phyloP scores from a whole-genome alignment of 2,797 vertebrate genomes.

The Botia kubotai region DNA sequence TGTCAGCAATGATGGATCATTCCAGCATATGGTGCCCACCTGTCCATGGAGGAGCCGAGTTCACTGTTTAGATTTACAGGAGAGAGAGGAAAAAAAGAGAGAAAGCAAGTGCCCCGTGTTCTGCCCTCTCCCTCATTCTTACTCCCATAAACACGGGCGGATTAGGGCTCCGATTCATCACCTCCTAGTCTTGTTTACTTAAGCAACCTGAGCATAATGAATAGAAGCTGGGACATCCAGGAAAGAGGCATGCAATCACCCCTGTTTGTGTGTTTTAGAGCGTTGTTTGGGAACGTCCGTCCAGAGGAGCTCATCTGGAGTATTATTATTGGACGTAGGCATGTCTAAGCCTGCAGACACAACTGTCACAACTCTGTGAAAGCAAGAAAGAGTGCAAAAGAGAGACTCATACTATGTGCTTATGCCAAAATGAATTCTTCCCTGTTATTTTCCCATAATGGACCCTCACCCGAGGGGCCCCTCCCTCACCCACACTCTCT shows the following conservation, averaged over 20 bases:
- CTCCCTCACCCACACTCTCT: neutral
- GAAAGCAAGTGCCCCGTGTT: constrained; percentile 54
- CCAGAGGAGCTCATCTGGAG: constrained; percentile 23
- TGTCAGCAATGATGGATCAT: constrained; percentile 83
- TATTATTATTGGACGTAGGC: constrained; percentile 50
- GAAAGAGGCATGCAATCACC: constrained; percentile 57
- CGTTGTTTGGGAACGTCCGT: constrained; percentile 59
- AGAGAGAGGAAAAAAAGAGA: constrained; percentile 44
- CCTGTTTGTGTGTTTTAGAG: constrained; percentile 62
- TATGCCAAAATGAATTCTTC: constrained; percentile 51
- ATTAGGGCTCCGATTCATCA: constrained; percentile 81
- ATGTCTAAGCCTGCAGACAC: constrained; percentile 40
- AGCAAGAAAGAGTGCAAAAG: constrained; percentile 18
- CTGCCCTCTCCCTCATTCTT: constrained; percentile 71
- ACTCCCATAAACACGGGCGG: constrained; percentile 77
- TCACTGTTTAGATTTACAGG: constrained; percentile 61
- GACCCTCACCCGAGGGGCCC: constrained; percentile 48
- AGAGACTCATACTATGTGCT: constrained; percentile 10
- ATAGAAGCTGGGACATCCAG: constrained; percentile 62
- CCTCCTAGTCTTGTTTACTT: constrained; percentile 80
- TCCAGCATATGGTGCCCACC: constrained; percentile 87
- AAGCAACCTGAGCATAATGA: constrained; percentile 79
- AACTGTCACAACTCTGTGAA: constrained; percentile 31
- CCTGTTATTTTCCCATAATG: constrained; percentile 59
- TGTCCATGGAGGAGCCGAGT: constrained; percentile 68